Conservation (phyloP, 2,888 invertebrate species). For the Leptinotarsa rubiginosa region DNA sequence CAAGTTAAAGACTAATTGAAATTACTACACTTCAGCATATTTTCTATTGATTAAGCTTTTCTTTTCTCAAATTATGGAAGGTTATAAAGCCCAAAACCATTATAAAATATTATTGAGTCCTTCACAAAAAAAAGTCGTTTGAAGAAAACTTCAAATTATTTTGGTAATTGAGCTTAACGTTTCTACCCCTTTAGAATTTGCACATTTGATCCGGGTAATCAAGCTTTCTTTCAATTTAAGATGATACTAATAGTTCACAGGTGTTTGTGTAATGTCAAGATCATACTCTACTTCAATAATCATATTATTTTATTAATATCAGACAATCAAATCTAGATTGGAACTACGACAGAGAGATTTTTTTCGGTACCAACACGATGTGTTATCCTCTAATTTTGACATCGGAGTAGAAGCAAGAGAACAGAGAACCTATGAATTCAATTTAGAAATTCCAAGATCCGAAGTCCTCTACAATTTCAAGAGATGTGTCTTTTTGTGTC, state of each 20-base stretch:
- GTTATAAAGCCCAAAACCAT: no score
- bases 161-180: no score
- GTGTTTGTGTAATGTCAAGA: not conserved
- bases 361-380: slow-evolving; percentile 38
- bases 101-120: no score
- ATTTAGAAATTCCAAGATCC: slow-evolving; percentile 47
- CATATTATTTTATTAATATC: slow-evolving; percentile 12
- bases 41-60: no score
- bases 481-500: slow-evolving; percentile 42
- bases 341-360: slow-evolving; percentile 30
- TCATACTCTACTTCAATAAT: not conserved
- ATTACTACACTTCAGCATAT: no score
- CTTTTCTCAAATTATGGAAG: no score
- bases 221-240: no score
- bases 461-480: slow-evolving; percentile 49
- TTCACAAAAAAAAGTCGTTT: no score
- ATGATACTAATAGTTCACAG: not conserved
- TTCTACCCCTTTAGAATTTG: no score
- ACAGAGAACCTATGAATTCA: slow-evolving; percentile 48
- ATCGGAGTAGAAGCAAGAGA: slow-evolving; percentile 54
- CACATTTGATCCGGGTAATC: no score
- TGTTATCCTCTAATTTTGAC: slow-evolving; percentile 29
- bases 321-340: slow-evolving; percentile 36
- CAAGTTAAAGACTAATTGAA: no score
- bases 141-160: no score